Evolutionary conservation across 2,797 vertebrate genomes (phyloP).

Genomic region (Etheostoma nigrum): DNA sequence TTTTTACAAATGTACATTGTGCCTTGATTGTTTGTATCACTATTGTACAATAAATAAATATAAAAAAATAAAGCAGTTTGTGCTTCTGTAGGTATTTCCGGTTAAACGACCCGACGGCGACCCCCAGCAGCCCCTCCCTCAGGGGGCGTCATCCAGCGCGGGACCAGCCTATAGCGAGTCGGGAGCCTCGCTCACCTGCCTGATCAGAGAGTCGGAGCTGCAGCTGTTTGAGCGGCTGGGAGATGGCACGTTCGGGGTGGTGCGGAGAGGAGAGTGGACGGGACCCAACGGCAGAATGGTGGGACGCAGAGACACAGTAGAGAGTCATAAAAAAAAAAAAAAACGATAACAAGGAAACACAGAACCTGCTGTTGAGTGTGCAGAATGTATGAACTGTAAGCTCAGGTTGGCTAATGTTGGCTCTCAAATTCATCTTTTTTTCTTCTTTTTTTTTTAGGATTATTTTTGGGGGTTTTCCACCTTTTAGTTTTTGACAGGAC

Average conservation of each 20-base stretch:
- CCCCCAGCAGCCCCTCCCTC: conserved; percentile 82
- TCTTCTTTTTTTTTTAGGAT: no score
- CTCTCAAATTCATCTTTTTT: neutral
- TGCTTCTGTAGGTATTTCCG: conserved; percentile 91
- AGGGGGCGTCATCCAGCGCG: conserved; percentile 77
- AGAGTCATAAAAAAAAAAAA: no score
- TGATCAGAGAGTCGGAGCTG: conserved; percentile 94
- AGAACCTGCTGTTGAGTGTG: neutral
- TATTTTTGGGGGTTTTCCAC: no score
- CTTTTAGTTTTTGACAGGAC: no score
- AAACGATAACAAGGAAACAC: neutral
- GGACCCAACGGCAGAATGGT: conserved; percentile 92
- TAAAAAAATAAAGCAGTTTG: conserved; percentile 11
- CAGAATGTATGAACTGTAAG: neutral
- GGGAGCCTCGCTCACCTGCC: conserved; percentile 91
- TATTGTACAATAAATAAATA: no score
- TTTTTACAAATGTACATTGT: no score
- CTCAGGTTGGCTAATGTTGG: neutral
- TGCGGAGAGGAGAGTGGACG: conserved; percentile 94
- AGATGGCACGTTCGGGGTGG: conserved; percentile 95
- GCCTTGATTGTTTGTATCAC: no score
- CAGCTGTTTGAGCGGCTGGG: conserved; percentile 94
- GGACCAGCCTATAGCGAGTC: conserved; percentile 80
- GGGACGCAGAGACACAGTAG: conserved; percentile 57
- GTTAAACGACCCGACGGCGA: conserved; percentile 93